Evolutionary conservation across 2,888 invertebrate genomes (phyloP).

Genomic region (Autographa gamma): DNA sequence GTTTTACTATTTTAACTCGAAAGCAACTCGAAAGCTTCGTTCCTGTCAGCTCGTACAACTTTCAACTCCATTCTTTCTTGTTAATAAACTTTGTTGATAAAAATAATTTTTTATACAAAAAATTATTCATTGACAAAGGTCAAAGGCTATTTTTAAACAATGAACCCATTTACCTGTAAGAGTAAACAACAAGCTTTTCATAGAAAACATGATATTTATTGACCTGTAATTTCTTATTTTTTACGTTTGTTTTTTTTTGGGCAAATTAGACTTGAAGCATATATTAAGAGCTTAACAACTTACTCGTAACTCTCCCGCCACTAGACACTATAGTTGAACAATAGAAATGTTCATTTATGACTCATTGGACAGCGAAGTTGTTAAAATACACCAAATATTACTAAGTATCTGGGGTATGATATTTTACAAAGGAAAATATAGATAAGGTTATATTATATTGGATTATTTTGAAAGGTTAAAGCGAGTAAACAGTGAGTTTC

Average conservation of each 20-base stretch:
- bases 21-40: neutral
- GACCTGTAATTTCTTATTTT: neutral
- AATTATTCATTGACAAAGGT: no score
- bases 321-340: no score
- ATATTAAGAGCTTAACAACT: no score
- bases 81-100: neutral
- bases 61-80: neutral
- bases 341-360: no score
- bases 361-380: no score
- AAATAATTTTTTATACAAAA: no score
- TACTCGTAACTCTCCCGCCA: no score
- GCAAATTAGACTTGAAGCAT: neutral
- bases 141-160: neutral
- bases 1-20: slow-evolving; percentile 15
- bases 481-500: slow-evolving; percentile 20
- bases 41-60: neutral
- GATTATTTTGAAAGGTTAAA: neutral
- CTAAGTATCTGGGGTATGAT: no score
- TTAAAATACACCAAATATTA: no score
- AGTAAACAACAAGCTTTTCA: neutral
- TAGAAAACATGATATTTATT: neutral
- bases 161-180: neutral
- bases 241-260: neutral
- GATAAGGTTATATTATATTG: neutral
- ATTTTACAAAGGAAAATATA: no score